These are phyloP conservation scores for Benthosema pterotum DNA, from an alignment of 2,797 vertebrate species.

Conservation along the genomic window DNA sequence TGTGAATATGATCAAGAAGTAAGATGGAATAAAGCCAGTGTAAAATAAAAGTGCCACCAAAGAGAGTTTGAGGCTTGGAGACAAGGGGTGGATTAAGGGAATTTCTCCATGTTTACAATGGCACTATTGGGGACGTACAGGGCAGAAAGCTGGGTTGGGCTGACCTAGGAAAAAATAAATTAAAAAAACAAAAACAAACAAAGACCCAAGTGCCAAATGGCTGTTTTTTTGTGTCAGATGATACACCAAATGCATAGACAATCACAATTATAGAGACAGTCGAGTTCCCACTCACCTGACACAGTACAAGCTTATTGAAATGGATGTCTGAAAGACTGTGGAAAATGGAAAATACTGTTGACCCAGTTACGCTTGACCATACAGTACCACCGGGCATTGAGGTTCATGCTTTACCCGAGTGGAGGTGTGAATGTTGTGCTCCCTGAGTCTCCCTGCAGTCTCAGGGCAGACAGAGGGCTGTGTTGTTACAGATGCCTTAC, in stretches of 20 bases:
- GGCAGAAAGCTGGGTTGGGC: no score
- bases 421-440: not conserved
- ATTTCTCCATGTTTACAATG: constrained; percentile 17
- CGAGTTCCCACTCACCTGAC: not conserved
- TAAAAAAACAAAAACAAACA: no score
- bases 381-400: not conserved
- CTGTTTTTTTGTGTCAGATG: constrained; percentile 7
- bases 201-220: not conserved
- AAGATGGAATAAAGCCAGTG: constrained; percentile 56
- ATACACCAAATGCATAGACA: constrained; percentile 3
- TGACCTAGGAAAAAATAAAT: no score
- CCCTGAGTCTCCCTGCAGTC: no score
- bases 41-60: constrained; percentile 40
- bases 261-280: constrained; percentile 1
- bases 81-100: constrained; percentile 19
- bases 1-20: constrained; percentile 8
- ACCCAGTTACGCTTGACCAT: not conserved
- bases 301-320: no score
- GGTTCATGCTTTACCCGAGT: not conserved
- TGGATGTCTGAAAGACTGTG: no score
- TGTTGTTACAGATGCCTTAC: not conserved
- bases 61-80: constrained; percentile 53
- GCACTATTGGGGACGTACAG: not conserved
- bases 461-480: not conserved
- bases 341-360: no score